Evolutionary conservation across 1,140 invertebrate species (phyloP).

Genomic region (Adelges cooleyi): DNA sequence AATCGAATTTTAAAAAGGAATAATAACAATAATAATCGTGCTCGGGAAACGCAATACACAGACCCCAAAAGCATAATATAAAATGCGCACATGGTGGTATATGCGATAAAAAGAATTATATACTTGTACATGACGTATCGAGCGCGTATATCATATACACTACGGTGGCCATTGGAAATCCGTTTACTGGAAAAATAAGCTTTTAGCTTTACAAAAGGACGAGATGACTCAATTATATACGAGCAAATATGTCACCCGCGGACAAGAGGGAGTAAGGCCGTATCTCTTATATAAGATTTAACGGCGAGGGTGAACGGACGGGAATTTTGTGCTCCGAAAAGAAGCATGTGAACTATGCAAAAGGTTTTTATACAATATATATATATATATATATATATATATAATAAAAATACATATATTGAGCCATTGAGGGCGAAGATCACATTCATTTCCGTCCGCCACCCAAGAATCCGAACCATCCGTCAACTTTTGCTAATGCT

Average conservation of each 20-base stretch:
- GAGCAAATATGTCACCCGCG: slow-evolving; percentile 19
- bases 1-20: slow-evolving; percentile 12
- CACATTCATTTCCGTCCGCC: background rate
- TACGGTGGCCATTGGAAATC: slow-evolving; percentile 25
- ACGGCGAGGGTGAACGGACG: background rate
- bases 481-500: background rate
- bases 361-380: background rate
- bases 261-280: background rate
- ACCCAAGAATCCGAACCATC: slow-evolving; percentile 12
- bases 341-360: slow-evolving; percentile 28
- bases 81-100: too few species aligned
- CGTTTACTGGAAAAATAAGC: slow-evolving; percentile 27
- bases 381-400: background rate
- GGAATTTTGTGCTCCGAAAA: slow-evolving; percentile 15
- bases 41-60: slow-evolving; percentile 19
- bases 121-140: too few species aligned
- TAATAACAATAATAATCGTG: background rate
- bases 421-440: too few species aligned
- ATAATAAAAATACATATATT: background rate
- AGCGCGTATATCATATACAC: background rate
- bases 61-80: too few species aligned
- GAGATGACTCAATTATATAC: slow-evolving; percentile 27
- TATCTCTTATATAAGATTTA: slow-evolving; percentile 18
- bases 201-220: slow-evolving; percentile 24
- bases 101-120: too few species aligned